Base-by-base conservation (phyloP, 2,888 invertebrate genomes). In the Tridacna gigas region DNA sequence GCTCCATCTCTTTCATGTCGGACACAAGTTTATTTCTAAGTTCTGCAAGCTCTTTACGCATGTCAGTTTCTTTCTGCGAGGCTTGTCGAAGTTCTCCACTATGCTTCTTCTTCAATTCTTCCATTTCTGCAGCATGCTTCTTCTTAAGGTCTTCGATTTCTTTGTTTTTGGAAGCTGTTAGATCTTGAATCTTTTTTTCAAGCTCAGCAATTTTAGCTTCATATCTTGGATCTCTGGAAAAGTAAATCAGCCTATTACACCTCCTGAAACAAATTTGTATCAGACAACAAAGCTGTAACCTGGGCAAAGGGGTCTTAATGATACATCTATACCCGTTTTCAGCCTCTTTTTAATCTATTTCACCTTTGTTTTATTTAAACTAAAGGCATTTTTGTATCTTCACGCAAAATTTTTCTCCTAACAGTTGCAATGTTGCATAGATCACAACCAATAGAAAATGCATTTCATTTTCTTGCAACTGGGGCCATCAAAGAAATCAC, bases 121-220 rank as follows among this genome's bases (percentile, higher is more conserved):
- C 76, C 7, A 81, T 76, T 79, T 92, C 89, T 12, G 86, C 81
- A 4, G 83, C 89, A 88, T 90, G 88, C 65, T 87, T 88, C 80
- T 88, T 91, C 75, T 89, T 88, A 56, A 92, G 77, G 22, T 89
- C 89, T 45, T 91, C 90, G 48, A 90, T 81, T 66, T 92, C 92
- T n/a, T 86, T 84, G 18, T 89, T 81, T 56, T 86, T 81, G 3
- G 82, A 80, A 65, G 63, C 61, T 45, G 74, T 48, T 47, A 74
- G 45, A 25, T 87, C 85, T 26, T 78, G 79, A 3, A 89, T 51
- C 77, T 85, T 80, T 66, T 81, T 86, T 47, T 86, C 86, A 12
- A 88, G 80, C 63, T 89, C 88, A 22, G 79, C 79, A 28, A 83
- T 11, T 67, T 88, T 84, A 3, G 88, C 88, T 51, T 88, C 88